A percentile compares a stretch with the other conserved stretches of the same genome.
phyloP scores from a whole-genome alignment of 2,888 invertebrate genomes.

The Limnephilus auricula region DNA sequence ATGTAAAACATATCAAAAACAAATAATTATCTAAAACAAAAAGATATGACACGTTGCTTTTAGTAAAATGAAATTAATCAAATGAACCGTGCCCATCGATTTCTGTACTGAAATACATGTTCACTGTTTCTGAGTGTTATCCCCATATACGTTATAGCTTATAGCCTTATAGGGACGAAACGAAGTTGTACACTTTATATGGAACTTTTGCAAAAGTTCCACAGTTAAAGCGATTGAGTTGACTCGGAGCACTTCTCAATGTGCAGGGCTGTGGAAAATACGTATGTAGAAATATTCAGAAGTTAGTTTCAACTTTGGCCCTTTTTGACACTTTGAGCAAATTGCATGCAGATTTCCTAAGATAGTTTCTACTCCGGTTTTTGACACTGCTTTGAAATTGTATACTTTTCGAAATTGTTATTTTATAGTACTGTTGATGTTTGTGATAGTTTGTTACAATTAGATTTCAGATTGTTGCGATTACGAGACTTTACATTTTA shows the following conservation, averaged over 20 bases:
- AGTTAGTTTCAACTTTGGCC: conserved; percentile 7
- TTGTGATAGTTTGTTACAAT: too few species aligned
- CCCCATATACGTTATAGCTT: neutral
- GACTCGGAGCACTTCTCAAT: neutral
- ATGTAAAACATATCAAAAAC: neutral
- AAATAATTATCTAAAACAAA: neutral
- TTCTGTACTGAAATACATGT: neutral
- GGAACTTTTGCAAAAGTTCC: conserved; percentile 13
- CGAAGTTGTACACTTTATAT: conserved; percentile 28
- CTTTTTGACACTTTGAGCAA: neutral
- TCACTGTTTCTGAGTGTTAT: neutral
- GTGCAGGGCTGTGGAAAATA: conserved; percentile 33
- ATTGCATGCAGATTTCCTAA: conserved; percentile 7
- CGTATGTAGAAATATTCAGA: conserved; percentile 11
- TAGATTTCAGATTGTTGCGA: too few species aligned
- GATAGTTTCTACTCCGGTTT: neutral
- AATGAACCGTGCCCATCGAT: neutral
- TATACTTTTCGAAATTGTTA: neutral
- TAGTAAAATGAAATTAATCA: neutral
- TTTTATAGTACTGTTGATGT: neutral
- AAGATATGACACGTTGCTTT: neutral
- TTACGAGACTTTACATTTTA: too few species aligned
- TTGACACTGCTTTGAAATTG: neutral
- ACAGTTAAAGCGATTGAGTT: conserved; percentile 28
- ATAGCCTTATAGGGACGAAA: neutral